Base-by-base conservation (phyloP, 2,113 vertebrate species). In the Saccopteryx leptura region DNA sequence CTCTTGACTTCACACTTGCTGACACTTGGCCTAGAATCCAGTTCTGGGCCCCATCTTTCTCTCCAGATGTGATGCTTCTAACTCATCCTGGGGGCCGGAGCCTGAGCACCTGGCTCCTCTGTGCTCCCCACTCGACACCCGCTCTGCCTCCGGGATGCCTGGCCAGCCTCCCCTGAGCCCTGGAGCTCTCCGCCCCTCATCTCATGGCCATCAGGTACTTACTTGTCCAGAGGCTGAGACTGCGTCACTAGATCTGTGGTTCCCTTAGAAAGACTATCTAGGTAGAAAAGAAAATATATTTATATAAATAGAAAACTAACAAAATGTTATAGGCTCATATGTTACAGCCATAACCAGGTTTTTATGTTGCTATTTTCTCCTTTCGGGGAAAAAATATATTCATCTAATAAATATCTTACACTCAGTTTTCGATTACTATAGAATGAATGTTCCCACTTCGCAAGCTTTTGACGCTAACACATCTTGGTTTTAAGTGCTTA, bases 301-400 rank as follows among this genome's bases (percentile, higher is more conserved):
- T 39, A 39, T 39, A 26, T 15, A 60, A 89, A 11, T 71, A 69
- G 31, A 84, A 87, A 92, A 83, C 50, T 28, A 80, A 80, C 31
- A 75, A 61, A 84, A 86, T 31, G 15, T 26, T 60, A 74, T 28
- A 74, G 71, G 31, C 10, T 83, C 17, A n/a, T 61, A 28, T 31
- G 58, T 52, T 83, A 71, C 14, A 28, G 18, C 54, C 56, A 17
- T 7, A 15, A 17, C 15, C 26, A 13, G 7, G 28, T 1, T 18
- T 61, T 84, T 76, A 75, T 17, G 11, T 63, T 90, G 17, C n/a
- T 80, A 69, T 75, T 66, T 96, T 91, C 68, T 63, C 48, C 23
- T 81, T 96, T 96, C 13, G 18, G 39, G 7, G 28, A 71, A 80
- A 92, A 56, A 61, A 56, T 26, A 18, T 58, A 58, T 12, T 65